Evolutionary conservation across 2,113 vertebrate species (phyloP), one percentile per base, ranked within the genome.

Genomic region (Dissostichus mawsoni): DNA sequence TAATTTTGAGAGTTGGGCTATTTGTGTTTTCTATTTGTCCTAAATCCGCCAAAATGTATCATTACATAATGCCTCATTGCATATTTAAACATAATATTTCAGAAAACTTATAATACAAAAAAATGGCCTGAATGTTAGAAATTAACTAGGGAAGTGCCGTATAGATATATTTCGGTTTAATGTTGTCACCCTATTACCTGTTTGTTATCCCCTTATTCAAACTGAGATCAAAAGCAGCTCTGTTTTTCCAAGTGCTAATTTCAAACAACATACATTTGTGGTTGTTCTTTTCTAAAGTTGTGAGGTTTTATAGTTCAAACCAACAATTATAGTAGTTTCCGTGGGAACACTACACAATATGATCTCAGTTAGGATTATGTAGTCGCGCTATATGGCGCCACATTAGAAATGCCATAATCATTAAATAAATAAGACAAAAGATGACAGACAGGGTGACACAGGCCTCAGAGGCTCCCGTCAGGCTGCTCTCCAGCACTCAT

Each of bases 281-380:
- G 52, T 52, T 80, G 17, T 84, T 36, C 51, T 47, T 45, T 56
- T 50, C 45, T 13, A 66, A 69, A 23, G 29, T n/a, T 48, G 41
- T 62, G 3, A 70, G 16, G 57, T 74, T 18, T 59, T 82, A n/a
- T 23, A 48, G 53, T 66, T 85, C 81, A 93, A 89, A 90, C 89
- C 87, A 92, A 74, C 86, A 90, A 90, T 91, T 90, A 89, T 14
- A 58, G 36, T 47, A 52, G 91, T 76, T 83, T 84, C 81, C 18
- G 1, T 88, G 84, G 71, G 79, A 92, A 87, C 77, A 69, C 50
- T 68, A 23, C 66, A 68, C 63, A 70, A 63, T 61, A 59, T 84
- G 80, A 79, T 81, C 82, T 91, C 80, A 83, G 69, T 45, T 59
- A 65, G 89, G 89, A 92, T 93, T 87, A 92, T 69, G 71, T 13